Evolutionary conservation across 2,888 invertebrate genomes (phyloP), one percentile per base, ranked within the genome.

Genomic region (Lithophane socia): DNA sequence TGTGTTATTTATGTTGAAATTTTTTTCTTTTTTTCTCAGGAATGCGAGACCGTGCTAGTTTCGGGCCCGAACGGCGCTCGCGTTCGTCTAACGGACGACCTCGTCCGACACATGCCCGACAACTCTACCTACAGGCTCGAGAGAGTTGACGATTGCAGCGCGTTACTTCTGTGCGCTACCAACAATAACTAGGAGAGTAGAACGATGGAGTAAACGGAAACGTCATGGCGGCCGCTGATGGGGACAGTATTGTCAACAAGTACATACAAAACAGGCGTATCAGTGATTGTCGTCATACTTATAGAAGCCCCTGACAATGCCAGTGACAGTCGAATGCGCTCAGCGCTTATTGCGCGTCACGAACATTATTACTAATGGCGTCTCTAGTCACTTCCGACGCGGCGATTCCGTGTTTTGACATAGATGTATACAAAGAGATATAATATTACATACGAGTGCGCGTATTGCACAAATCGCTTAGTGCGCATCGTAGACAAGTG

Each of bases 41-140:
- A 97, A 58, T 94, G 92, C 77, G 97, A 96, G 65, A 97, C 97
- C 54, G 97, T 99, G 13, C 98, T 98, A 85, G 97, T 99, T 69
- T 98, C 92, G 0, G 99, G 99, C 0, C 99, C 99, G 0, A 98
- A 98, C 87, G 98, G 98, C 24, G 98, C 99, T 12, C 98, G 98
- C 87, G 98, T 99, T 0, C 97, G 98, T 58, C 97, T 99, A 44
- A 98, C 98, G 56, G 98, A 99, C 93, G 99, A 99, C 89, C 97
- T 99, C 71, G 97, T 99, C 24, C 97, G 98, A 52, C 98, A 99
- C 92, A 97, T 99, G 87, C 98, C 98, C 83, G 98, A 99, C 93
- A 93, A 95, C 87, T 94, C 95, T 29, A 95, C 95, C 0, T 96
- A 93, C 91, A 86, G 93, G 0, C 91, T 96, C n/a, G 93, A 95